phyloP scores from a whole-genome alignment of 2,888 invertebrate genomes.

The Tanypteryx hageni region DNA sequence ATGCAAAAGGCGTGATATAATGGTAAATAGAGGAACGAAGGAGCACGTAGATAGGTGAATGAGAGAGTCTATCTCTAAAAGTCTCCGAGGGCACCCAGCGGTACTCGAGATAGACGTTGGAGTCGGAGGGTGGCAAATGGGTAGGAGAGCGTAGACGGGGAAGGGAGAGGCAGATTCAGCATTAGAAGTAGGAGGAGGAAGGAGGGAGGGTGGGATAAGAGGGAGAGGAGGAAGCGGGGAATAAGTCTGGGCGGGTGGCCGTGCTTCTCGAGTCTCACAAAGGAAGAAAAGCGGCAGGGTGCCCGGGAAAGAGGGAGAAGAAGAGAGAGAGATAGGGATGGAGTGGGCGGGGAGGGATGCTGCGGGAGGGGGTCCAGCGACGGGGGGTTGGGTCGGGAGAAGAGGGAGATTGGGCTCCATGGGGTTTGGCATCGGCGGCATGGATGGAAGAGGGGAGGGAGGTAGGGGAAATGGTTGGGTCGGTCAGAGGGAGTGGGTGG shows the following conservation, averaged over 20 bases:
- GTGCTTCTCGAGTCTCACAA: slow-evolving; percentile 23
- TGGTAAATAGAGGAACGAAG: too few relatives aligned
- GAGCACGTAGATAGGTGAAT: neutral
- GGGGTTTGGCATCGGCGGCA: slow-evolving; percentile 42
- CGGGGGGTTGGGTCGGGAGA: neutral
- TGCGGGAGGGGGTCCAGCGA: slow-evolving; percentile 35
- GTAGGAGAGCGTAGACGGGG: neutral
- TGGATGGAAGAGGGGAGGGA: neutral
- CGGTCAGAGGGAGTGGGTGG: neutral
- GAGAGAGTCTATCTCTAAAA: neutral
- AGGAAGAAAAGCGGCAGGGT: slow-evolving; percentile 58
- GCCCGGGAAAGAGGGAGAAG: neutral
- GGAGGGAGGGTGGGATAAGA: too few relatives aligned
- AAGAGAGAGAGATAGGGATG: neutral
- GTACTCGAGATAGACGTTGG: neutral
- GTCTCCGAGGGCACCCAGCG: neutral
- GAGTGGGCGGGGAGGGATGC: neutral
- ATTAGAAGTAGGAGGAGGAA: neutral
- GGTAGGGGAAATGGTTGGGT: neutral
- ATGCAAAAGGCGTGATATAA: too few relatives aligned
- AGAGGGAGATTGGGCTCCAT: slow-evolving; percentile 4
- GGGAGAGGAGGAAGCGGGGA: neutral
- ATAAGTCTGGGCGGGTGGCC: neutral
- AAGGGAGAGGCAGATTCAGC: neutral
- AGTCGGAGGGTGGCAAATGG: neutral